Evolutionary conservation across 2,113 vertebrate species (phyloP).

Genomic region (Gymnarchus niloticus): DNA sequence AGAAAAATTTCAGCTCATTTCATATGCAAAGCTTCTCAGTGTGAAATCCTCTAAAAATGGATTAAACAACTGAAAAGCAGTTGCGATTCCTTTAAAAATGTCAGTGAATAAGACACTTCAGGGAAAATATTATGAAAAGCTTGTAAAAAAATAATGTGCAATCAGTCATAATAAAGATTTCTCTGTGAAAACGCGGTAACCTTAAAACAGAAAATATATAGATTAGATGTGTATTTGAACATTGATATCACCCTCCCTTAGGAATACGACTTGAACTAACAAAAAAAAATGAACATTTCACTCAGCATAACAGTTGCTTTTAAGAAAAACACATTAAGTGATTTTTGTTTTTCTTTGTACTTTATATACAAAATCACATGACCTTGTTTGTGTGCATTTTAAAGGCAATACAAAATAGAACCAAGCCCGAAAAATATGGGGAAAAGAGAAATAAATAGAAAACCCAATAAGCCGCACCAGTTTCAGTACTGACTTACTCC

Average conservation of each 20-base stretch:
- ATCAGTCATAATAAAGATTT: background rate
- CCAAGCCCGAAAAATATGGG: slow-evolving; percentile 37
- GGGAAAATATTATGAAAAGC: background rate
- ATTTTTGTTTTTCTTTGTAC: slow-evolving; percentile 48
- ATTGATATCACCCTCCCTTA: background rate
- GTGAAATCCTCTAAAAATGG: background rate
- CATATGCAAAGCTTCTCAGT: background rate
- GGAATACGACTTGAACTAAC: background rate
- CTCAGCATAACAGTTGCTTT: background rate
- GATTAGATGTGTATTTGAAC: background rate
- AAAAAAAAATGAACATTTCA: background rate
- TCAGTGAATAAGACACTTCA: background rate
- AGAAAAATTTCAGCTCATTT: slow-evolving; percentile 2
- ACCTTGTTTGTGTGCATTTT: slow-evolving; percentile 36
- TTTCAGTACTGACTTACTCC: background rate
- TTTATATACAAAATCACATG: slow-evolving; percentile 57
- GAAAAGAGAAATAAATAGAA: slow-evolving; percentile 47
- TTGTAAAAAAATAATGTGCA: background rate
- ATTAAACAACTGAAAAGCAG: background rate
- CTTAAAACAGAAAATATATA: background rate
- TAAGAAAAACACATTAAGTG: slow-evolving; percentile 3
- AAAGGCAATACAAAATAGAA: slow-evolving; percentile 53
- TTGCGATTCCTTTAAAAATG: background rate
- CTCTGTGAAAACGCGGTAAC: background rate
- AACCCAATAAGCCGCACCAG: slow-evolving; percentile 9